Base-by-base conservation (phyloP, 92 coral and sea anemone genomes). In the Phenganax stokvisi region DNA sequence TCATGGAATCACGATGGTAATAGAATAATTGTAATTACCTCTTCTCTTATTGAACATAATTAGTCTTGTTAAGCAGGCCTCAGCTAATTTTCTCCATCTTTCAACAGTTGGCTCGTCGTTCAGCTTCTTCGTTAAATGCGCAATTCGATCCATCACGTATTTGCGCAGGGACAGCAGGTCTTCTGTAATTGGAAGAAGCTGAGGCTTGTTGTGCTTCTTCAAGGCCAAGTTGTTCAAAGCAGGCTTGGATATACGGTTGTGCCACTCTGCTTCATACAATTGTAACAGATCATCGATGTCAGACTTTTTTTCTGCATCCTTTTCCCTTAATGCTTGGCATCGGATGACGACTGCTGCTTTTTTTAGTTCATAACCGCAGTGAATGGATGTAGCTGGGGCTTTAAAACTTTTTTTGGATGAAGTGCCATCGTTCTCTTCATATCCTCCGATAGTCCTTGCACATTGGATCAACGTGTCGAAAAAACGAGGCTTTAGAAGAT, bases 201-300 rank as follows among this genome's bases (percentile, higher is more conserved):
- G 60, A 13, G 78, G 52, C 10, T 63, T 76, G 82, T 83, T 83
- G 20, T 74, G 78, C 77, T 82, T 88, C 55, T 75, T 77, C 54
- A 69, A 62, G 10, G 76, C 6, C 20, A 71, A 59, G 20, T 12
- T 15, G 20, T 56, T 57, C 20, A 85, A 57, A 6, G 89, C 86
- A 57, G 28, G 57, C 54, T 74, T 74, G 47, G 85, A 79, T 17
- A 84, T 66, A 27, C 80, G 84, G 16, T 47, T 47, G 44, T 79
- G 44, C 90, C 85, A 87, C 64, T 87, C 87, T 2, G 29, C 72
- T 15, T 87, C 87, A 31, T 77, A 84, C 27, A 73, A 82, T 47
- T 87, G 82, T 16, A 80, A 56, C 15, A 84, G 84, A 6, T 9
- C 51, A 16, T 73, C 76, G 3, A 57, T 56, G 12, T 51, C 12